A percentile compares a stretch with the other conserved stretches of the same genome.
Conservation (phyloP, 2,113 vertebrate genomes). For the Epinephelus fuscoguttatus region DNA sequence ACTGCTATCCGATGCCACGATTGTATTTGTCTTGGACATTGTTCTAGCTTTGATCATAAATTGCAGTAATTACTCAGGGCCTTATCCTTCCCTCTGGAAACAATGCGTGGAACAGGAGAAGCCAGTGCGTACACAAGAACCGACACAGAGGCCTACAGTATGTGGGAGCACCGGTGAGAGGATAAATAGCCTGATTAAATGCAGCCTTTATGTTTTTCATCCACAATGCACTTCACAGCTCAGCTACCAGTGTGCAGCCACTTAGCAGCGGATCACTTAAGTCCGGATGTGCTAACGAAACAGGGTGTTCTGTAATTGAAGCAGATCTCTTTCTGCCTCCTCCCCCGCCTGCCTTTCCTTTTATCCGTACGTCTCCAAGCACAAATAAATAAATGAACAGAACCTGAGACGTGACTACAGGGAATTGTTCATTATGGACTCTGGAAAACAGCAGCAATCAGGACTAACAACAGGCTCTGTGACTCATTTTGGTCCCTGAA, state of each 20-base stretch:
- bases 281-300: conserved; percentile 76
- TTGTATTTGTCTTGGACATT: conserved; percentile 84
- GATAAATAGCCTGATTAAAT: conserved; percentile 78
- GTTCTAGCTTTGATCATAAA: conserved; percentile 84
- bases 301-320: conserved; percentile 64
- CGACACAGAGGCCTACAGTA: conserved; percentile 54
- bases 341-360: conserved; percentile 56
- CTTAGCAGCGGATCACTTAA: conserved; percentile 42
- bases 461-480: conserved; percentile 63
- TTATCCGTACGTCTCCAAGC: conserved; percentile 65
- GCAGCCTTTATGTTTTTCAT: conserved; percentile 76
- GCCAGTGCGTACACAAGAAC: conserved; percentile 52
- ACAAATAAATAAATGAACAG: conserved; percentile 78
- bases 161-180: conserved; percentile 41
- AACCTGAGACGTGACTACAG: conserved; percentile 77
- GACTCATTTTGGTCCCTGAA: conserved; percentile 67
- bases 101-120: conserved; percentile 81
- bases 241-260: conserved; percentile 64
- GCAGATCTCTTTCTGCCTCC: conserved; percentile 59
- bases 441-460: conserved; percentile 75
- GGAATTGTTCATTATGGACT: conserved; percentile 76
- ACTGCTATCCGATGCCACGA: conserved; percentile 76
- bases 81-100: conserved; percentile 79
- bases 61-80: conserved; percentile 81
- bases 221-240: conserved; percentile 66